A percentile compares a stretch with the other conserved stretches of the same genome.
Evolutionary conservation across 1,140 invertebrate species (phyloP).

Genomic region (Cyclina sinensis): DNA sequence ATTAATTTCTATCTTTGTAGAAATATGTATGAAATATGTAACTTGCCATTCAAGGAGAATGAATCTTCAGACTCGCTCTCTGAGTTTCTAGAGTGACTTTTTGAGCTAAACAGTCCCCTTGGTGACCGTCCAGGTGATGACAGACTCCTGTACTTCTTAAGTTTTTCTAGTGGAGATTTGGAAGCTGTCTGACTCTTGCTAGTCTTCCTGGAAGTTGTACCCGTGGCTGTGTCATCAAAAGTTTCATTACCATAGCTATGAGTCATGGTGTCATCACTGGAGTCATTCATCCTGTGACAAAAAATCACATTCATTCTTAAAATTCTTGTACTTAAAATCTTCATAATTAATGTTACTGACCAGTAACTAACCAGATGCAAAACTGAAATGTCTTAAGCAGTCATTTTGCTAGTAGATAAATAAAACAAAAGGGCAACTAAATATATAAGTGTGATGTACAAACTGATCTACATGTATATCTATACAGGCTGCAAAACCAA

Average conservation of each 20-base stretch:
- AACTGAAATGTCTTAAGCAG: too few relatives aligned
- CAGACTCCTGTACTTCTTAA: slow-evolving; percentile 62
- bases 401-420: too few relatives aligned
- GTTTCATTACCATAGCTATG: slow-evolving; percentile 81
- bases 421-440: too few relatives aligned
- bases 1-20: too few relatives aligned
- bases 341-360: too few relatives aligned
- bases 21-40: too few relatives aligned
- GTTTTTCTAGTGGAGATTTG: slow-evolving; percentile 72
- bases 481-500: too few relatives aligned
- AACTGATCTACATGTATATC: too few relatives aligned
- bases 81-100: slow-evolving; percentile 84
- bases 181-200: slow-evolving; percentile 76
- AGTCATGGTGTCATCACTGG: slow-evolving; percentile 77
- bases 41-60: slow-evolving; percentile 78
- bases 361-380: too few relatives aligned
- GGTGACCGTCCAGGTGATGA: slow-evolving; percentile 60
- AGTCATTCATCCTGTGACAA: slow-evolving; percentile 73
- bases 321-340: too few relatives aligned
- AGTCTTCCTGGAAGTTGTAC: slow-evolving; percentile 64
- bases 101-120: slow-evolving; percentile 48
- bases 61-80: slow-evolving; percentile 89
- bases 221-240: slow-evolving; percentile 74
- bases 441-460: too few relatives aligned
- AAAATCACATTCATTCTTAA: too few relatives aligned